Evolutionary conservation across 92 coral and sea anemone species (phyloP), one percentile per base, ranked within the genome.

Genomic region (Zoanthus gigantus): DNA sequence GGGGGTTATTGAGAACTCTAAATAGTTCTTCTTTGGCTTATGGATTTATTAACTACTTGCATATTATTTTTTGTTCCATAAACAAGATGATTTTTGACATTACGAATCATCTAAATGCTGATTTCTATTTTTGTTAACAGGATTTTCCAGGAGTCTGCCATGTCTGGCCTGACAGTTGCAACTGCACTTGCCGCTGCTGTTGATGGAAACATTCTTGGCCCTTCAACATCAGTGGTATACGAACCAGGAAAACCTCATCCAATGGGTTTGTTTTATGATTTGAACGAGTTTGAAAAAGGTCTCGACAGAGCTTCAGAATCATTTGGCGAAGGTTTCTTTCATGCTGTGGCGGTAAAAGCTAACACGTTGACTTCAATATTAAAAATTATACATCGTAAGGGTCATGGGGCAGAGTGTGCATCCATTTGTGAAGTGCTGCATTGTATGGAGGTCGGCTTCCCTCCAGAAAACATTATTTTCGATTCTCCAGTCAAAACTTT

Each of bases 381-480:
- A 9, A 87, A 91, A 77, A 86, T 96, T 69, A 87, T 93, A 9
- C 77, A 83, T 8, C 56, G 93, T 8, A 89, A 91, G 95, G 98
- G 98, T 32, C 91, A 78, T 79, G 98, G 98, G 4, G 90, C 93
- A 56, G 98, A 96, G 75, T 96, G 98, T 85, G 98, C 98, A n/a
- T 96, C 98, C 44, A 96, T 96, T 77, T 94, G 92, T 0, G 98
- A 96, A 85, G 92, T 96, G 45, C 77, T 96, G 12, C 90, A 92
- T 32, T 94, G 96, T 31, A 69, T 96, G 32, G 91, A 92, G 54
- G 89, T 92, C 74, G 98, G 98, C 10, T 94, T 96, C 81, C 85
- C 92, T 15, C 90, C 98, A 60, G 94, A 96, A 75, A 92, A 89
- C 68, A 94, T 96, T 37, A 91, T 96, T 56, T 96, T 88, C 66